Evolutionary conservation across 2,113 vertebrate species (phyloP), one percentile per base, ranked within the genome.

Genomic region (Scopus umbretta): DNA sequence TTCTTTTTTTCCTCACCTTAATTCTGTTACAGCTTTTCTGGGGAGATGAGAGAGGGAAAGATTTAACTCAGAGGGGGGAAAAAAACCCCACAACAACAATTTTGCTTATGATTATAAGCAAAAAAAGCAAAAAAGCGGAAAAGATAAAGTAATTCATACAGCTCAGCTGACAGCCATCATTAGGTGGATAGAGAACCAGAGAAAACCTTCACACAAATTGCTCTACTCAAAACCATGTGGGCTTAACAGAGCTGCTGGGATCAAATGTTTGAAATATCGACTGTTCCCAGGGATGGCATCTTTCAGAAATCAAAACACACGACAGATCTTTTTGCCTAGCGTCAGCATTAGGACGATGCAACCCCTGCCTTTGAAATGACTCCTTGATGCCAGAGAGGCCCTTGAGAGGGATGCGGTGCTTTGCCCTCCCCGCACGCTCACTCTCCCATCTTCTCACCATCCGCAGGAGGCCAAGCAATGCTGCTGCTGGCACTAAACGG

Each of bases 311-410:
- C 94, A 84, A 49, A 75, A 81, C 86, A 40, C 1, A 70, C 81
- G 34, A 84, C 43, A 75, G 92, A 89, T 86, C 92, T 53, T 95
- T 65, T 87, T 79, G 94, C 86, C 91, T 40, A 11, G 73, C 14
- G 11, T 94, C 96, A 97, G 96, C 96, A 79, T 3, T 1, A 27
- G 76, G 38, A 34, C 3, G 7, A 40, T 6, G 1, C 95, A 85
- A 20, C 29, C 86, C 20, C 80, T 85, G 92, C 18, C 96, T 97
- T 95, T 95, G 83, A 95, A 91, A 92, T 42, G 95, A 90, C 92
- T 92, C 92, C 82, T 74, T 0, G 85, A 1, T 16, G 79, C 72
- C 53, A 7, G 36, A 45, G 86, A 71, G 47, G 83, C 73, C 68
- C 90, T 36, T 4, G 52, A 50, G 95, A 36, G 86, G 0, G 0